Percentiles rank a stretch among this genome's conserved stretches.
Evolutionary conservation across 1,140 invertebrate species (phyloP).

Genomic region (Drosophila ambigua): DNA sequence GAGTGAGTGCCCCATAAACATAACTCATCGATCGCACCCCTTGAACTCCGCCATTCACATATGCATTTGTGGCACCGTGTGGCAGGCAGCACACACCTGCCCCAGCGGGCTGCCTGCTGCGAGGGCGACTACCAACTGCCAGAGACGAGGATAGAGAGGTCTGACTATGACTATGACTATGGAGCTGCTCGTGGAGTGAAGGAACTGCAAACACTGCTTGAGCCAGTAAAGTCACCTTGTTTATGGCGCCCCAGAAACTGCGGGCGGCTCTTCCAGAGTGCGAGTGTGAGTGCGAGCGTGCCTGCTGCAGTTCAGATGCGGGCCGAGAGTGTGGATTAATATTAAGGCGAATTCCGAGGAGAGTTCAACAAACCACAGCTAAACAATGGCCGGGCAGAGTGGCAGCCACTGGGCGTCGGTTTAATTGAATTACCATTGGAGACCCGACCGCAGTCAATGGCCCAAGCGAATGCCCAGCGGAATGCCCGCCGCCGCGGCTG

Average conservation of each 20-base stretch:
- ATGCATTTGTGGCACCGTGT: conserved; percentile 15
- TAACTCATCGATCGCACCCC: conserved; percentile 47
- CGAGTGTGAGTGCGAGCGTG: background rate
- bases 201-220: conserved; percentile 37
- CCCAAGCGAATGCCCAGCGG: conserved; percentile 21
- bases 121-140: conserved; percentile 32
- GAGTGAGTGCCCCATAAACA: conserved; percentile 32
- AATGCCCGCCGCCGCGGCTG: background rate
- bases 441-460: conserved; percentile 25
- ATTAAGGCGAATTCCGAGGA: conserved; percentile 56
- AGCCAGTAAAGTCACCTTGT: conserved; percentile 76
- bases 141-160: background rate
- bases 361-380: conserved; percentile 67
- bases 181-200: too few species aligned
- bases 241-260: conserved; percentile 69
- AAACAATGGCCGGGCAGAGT: conserved; percentile 52
- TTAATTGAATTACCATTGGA: conserved; percentile 73
- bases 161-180: too few species aligned
- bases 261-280: conserved; percentile 66
- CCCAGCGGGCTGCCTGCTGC: conserved; percentile 19
- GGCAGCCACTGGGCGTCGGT: conserved; percentile 33
- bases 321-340: conserved; percentile 53
- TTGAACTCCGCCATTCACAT: conserved; percentile 7
- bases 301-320: conserved; percentile 18
- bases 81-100: conserved; percentile 48